phyloP scores from a whole-genome alignment of 2,113 vertebrate genomes.

The Poeciliopsis prolifica region DNA sequence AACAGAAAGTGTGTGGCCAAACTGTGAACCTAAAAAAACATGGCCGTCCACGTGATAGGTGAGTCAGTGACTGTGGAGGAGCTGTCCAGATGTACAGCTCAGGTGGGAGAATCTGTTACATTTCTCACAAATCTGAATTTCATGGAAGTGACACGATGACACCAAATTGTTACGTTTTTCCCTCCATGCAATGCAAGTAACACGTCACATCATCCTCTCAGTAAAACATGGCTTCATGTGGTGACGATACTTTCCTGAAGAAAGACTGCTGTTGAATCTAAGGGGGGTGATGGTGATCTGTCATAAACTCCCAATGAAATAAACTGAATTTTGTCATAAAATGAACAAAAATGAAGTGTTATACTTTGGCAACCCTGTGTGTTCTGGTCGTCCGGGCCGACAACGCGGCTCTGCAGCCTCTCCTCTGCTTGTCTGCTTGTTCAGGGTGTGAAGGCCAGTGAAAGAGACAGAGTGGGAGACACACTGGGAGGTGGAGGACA shows the following conservation, averaged over 20 bases:
- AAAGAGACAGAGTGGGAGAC: slow-evolving; percentile 41
- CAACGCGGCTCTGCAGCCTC: slow-evolving; percentile 26
- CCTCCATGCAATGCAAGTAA: background rate
- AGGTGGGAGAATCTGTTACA: no score
- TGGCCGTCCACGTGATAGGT: no score
- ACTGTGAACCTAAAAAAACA: no score
- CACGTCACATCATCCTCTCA: no score
- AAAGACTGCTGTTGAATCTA: background rate
- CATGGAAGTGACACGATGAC: background rate
- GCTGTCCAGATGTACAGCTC: no score
- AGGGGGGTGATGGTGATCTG: background rate
- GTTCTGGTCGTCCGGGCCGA: slow-evolving; percentile 22
- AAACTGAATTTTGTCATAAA: background rate
- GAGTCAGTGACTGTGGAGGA: no score
- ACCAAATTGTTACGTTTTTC: background rate
- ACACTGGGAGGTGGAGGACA: slow-evolving; percentile 38
- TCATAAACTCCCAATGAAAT: background rate
- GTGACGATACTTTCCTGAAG: background rate
- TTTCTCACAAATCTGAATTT: no score
- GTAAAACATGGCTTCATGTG: background rate
- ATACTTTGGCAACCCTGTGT: background rate
- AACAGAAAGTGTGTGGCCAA: no score
- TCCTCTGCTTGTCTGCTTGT: slow-evolving; percentile 53
- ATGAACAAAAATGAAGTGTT: no score
- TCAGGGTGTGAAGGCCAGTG: slow-evolving; percentile 65